These are phyloP conservation scores for Sprattus sprattus DNA, from an alignment of 2,113 vertebrate genomes.

Conservation along the genomic window DNA sequence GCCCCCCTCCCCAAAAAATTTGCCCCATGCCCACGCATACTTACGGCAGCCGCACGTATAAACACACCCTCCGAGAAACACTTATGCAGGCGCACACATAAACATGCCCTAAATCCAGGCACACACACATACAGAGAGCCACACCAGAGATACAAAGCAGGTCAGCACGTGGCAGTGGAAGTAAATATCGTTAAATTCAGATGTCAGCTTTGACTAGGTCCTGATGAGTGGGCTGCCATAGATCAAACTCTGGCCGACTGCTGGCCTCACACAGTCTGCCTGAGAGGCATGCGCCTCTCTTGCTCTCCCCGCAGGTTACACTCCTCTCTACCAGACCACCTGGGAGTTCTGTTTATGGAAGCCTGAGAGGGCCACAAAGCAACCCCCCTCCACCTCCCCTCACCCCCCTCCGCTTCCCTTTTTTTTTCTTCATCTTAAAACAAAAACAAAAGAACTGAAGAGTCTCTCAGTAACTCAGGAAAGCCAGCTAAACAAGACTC, in stretches of 20 bases:
- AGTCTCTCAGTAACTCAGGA: constrained; percentile 10
- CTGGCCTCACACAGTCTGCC: constrained; percentile 34
- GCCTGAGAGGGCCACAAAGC: constrained; percentile 48
- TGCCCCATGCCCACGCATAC: background rate
- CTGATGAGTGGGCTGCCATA: constrained; percentile 28
- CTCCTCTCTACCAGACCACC: constrained; percentile 71
- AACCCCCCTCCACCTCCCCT: background rate
- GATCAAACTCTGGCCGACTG: constrained; percentile 47
- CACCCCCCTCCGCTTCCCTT: constrained; percentile 34
- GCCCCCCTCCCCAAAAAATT: background rate
- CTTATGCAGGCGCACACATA: constrained; percentile 21
- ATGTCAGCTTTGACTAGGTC: constrained; percentile 47
- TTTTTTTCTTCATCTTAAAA: constrained; percentile 35
- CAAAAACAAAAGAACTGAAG: constrained; percentile 41
- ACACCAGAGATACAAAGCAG: constrained; percentile 38
- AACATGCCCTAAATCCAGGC: constrained; percentile 23
- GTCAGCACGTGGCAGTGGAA: constrained; percentile 39
- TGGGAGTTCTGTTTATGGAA: constrained; percentile 81
- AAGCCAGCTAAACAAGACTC: constrained; percentile 26
- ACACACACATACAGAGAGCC: constrained; percentile 18
- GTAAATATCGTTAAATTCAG: constrained; percentile 46
- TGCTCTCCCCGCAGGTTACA: constrained; percentile 46
- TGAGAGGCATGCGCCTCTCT: constrained; percentile 11
- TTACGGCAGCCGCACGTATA: background rate
- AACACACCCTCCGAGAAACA: constrained; percentile 10